A percentile compares a stretch with the other conserved stretches of the same genome.
phyloP scores from a whole-genome alignment of 2,797 vertebrate genomes.

The Gastrophryne carolinensis region DNA sequence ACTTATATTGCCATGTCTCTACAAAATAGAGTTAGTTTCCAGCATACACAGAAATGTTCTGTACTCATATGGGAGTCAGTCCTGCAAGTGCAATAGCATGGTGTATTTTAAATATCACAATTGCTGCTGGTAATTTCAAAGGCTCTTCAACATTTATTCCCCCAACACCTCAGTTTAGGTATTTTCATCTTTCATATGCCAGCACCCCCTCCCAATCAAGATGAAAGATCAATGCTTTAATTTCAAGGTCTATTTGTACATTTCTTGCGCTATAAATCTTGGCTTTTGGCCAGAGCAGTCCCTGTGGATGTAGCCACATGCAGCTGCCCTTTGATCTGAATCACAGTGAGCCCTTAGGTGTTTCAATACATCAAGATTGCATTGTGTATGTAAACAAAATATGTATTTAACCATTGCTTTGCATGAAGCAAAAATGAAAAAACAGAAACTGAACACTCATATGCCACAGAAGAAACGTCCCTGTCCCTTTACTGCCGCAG shows the following conservation, averaged over 20 bases:
- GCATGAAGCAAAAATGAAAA: constrained; percentile 31
- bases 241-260: neutral
- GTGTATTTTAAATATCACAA: neutral
- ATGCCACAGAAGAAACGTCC: constrained; percentile 22
- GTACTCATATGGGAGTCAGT: no score
- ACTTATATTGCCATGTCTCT: no score
- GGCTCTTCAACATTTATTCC: neutral
- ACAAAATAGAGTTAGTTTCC: no score
- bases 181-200: neutral
- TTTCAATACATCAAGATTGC: constrained; percentile 20
- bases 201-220: no score
- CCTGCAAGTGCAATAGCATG: no score
- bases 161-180: neutral
- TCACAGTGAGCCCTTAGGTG: constrained; percentile 37
- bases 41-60: no score
- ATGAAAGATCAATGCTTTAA: neutral
- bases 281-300: neutral
- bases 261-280: neutral
- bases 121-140: neutral
- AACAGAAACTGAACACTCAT: constrained; percentile 11
- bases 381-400: constrained; percentile 10
- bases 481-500: constrained; percentile 20
- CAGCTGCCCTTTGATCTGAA: neutral
- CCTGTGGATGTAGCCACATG: neutral
- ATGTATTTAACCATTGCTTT: constrained; percentile 1